Evolutionary conservation across 2,888 invertebrate genomes (phyloP), one percentile per base, ranked within the genome.

Genomic region (Andrena chrysosceles): DNA sequence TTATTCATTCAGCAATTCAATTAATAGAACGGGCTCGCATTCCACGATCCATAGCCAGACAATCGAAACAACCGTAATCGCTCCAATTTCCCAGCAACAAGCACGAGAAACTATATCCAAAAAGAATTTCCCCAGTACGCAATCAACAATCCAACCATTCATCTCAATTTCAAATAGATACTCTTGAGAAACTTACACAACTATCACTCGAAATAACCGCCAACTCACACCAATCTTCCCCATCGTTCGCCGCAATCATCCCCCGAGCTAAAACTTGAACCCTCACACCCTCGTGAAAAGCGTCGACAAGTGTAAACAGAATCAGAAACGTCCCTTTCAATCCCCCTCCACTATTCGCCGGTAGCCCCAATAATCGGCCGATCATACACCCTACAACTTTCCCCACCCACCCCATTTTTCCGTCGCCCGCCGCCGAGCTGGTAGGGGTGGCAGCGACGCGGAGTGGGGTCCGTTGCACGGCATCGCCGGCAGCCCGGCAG

Each of bases 401-500:
- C 79, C 80, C 54, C 70, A 42, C 42, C 42, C 42, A 16, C 1
- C 52, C 79, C 67, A 72, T 81, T 78, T 81, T 67, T 81, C 80
- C 66, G 62, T 29, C 54, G 79, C 26, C 56, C 20, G 26, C 29
- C 13, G 7, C 4, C 6, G 16, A 7, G 1, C 8, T 33, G 2
- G 26, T 26, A n/a, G 69, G 67, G 63, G 83, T 68, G 42, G 31
- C 31, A 23, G 59, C 35, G 8, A 5, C 68, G 23, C 16, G 62
- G 52, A 70, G 82, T 70, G 62, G 73, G 83, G 81, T 69, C 69
- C 52, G 75, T 68, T 31, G 83, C 59, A 84, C 72, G 73, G 77
- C 71, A 71, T 66, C 67, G 56, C 72, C 82, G 60, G 70, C 67
- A 52, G 59, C 86, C 84, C 80, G 80, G 81, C 78, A 81, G 84